Evolutionary conservation across 2,888 invertebrate species (phyloP).

Genomic region (Hesperia comma): DNA sequence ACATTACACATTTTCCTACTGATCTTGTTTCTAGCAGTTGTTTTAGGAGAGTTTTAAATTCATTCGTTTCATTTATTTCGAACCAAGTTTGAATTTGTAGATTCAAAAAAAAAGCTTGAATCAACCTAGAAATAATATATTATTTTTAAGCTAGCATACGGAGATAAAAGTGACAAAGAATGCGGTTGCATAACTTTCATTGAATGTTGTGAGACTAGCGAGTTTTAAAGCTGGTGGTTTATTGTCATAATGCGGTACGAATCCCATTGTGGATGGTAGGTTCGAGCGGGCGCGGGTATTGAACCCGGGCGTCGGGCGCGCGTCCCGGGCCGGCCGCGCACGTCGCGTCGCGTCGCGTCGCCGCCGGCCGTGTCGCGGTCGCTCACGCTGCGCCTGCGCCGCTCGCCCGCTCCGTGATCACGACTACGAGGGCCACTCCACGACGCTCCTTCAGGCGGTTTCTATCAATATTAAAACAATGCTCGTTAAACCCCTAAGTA

Average conservation of each 20-base stretch:
- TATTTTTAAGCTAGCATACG: neutral
- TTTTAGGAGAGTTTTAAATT: too few species aligned
- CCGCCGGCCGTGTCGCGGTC: slow-evolving; percentile 44
- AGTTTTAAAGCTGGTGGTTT: slow-evolving; percentile 49
- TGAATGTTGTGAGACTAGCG: slow-evolving; percentile 9
- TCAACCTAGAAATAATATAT: too few species aligned
- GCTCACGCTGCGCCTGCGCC: slow-evolving; percentile 41
- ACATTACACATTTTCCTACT: too few species aligned
- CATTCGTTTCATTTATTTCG: too few species aligned
- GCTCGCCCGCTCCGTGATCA: slow-evolving; percentile 55
- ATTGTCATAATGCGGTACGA: slow-evolving; percentile 59
- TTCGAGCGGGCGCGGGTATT: slow-evolving; percentile 72
- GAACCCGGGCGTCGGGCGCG: slow-evolving; percentile 62
- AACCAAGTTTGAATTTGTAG: too few species aligned
- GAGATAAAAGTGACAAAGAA: neutral
- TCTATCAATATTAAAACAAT: slow-evolving; percentile 50
- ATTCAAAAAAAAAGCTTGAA: too few species aligned
- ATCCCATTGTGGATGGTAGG: slow-evolving; percentile 63
- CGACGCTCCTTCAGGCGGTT: slow-evolving; percentile 55
- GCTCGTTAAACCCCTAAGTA: slow-evolving; percentile 48
- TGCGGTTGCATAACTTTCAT: slow-evolving; percentile 7
- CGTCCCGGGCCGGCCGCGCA: slow-evolving; percentile 48
- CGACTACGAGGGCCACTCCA: slow-evolving; percentile 48
- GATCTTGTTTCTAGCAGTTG: too few species aligned
- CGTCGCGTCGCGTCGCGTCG: too few species aligned